Evolutionary conservation across 1,140 invertebrate genomes (phyloP), one percentile per base, ranked within the genome.

Genomic region (Drosophila simulans): DNA sequence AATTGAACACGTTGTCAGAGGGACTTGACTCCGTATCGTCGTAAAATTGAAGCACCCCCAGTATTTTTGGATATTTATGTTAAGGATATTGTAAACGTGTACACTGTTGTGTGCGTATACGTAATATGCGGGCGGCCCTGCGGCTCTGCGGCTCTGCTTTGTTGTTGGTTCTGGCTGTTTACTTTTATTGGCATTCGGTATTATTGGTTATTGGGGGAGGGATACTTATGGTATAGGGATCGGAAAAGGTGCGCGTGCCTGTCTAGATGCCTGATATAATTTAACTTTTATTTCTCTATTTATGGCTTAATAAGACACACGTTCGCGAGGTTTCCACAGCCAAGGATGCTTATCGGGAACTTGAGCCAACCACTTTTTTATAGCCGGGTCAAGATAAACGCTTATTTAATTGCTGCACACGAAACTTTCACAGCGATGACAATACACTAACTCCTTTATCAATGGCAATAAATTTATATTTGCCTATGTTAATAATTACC

Each of bases 271-370:
- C 63, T 57, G 59, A 60, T 79, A 80, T 80, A 85, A 83, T 86
- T 88, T 83, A 83, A 88, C 79, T 80, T 86, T 86, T 88, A 86
- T 88, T 79, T 88, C 84, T 73, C 64, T 82, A 83, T 86, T 86
- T 86, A 86, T 86, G 69, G 83, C 83, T 77, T 86, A 86, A 86
- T 86, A 88, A 88, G 84, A 69, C 52, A 76, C 71, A 79, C 60
- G 80, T 69, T 59, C 37, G 1, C 34, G 31, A 17, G 22, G 27
- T 34, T 52, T 22, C 39, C 37, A 15, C 39, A 48, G 49, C 58
- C 45, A 25, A 49, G 59, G 46, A 31, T 55, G 62, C 72, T 83
- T 83, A 88, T 83, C 80, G 65, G 69, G 40, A 60, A 71, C 82
- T 86, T 64, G 56, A 73, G 42, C 45, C 54, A 48, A 56, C 48